Conservation (phyloP, 2,113 vertebrate species). For the Lepidothrix coronata region DNA sequence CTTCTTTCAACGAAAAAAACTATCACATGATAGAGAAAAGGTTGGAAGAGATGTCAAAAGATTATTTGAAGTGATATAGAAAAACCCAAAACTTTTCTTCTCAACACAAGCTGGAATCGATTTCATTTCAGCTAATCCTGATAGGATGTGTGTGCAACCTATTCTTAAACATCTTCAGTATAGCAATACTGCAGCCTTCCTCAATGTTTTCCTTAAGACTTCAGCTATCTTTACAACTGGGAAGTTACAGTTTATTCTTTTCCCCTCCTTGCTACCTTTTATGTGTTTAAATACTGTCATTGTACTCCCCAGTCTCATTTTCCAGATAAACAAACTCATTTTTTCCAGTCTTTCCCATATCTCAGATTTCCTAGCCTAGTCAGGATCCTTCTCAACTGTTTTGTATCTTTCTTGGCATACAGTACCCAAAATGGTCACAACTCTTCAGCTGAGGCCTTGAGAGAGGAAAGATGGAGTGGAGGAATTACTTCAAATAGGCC, state of each 20-base stretch:
- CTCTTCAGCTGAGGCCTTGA: background rate
- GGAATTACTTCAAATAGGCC: background rate
- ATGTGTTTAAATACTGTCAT: background rate
- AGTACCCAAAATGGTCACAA: background rate
- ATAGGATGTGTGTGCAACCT: background rate
- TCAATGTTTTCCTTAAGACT: background rate
- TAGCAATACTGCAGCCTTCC: background rate
- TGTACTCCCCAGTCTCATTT: background rate
- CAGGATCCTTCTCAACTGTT: background rate
- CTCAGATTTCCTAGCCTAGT: background rate
- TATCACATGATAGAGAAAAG: background rate
- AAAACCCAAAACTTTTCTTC: background rate
- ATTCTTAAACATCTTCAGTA: background rate
- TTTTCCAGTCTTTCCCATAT: conserved; percentile 3
- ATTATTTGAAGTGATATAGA: background rate
- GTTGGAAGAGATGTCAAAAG: background rate
- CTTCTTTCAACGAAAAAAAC: background rate
- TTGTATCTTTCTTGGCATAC: background rate
- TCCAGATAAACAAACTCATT: background rate
- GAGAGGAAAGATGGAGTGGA: background rate
- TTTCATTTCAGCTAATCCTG: background rate
- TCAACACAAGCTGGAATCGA: background rate
- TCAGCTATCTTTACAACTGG: background rate
- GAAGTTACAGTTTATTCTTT: background rate
- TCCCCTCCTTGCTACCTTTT: background rate